Evolutionary conservation across 2,888 invertebrate species (phyloP), one percentile per base, ranked within the genome.

Genomic region (Agonum fuliginosum): DNA sequence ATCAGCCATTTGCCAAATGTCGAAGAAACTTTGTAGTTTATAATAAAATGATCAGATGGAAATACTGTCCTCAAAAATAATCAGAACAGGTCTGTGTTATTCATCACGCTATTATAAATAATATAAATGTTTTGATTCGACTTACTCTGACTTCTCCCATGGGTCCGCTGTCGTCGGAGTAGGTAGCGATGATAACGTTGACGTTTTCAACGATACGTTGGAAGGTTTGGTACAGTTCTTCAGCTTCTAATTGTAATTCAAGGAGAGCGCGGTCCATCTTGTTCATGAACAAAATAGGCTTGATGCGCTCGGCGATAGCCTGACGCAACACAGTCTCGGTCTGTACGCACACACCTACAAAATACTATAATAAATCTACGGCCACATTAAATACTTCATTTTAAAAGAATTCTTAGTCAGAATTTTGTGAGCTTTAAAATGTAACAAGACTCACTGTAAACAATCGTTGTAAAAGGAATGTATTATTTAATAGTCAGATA

Each of bases 251-350:
- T 87, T 99, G 99, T 86, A 99, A 90, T 88, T 99, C 99, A 41
- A 99, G 90, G 79, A 99, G 91, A 82, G 99, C 99, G 83, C 99
- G 95, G 91, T 99, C 99, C 99, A 99, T 99, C 90, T 99, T 99
- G 95, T 99, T 99, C 99, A 99, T 99, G 94, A 99, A 99, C 84
- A 99, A 91, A 82, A 99, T 97, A 77, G 99, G 99, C 94, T 98
- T 99, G 85, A 99, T 99, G 86, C 99, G 95, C 90, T 99, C 99
- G 80, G 98, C 97, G 86, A 99, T 99, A 80, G 99, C 99, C 88
- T 99, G 99, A 90, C 99, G 96, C 84, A 99, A 91, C 78, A 99
- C 99, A 84, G 99, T 99, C 89, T 99, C 99, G 37, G 99, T 99
- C 89, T 99, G 99, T 83, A 99, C 99, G 87, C 99, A 99, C 81